Percentiles rank a stretch among this genome's conserved stretches.
Evolutionary conservation across 2,888 invertebrate species (phyloP).

Genomic region (Zele albiditarsus): DNA sequence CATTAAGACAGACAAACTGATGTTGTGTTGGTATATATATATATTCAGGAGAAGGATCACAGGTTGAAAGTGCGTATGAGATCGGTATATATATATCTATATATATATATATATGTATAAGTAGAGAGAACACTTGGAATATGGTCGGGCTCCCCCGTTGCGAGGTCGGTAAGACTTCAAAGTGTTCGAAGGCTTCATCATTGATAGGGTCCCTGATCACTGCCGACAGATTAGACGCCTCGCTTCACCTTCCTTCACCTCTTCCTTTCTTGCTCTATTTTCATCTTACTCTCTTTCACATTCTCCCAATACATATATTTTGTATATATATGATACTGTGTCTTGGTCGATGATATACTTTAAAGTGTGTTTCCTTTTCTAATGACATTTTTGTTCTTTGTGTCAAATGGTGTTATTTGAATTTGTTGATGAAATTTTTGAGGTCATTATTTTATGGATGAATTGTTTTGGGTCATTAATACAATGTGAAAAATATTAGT

Average conservation of each 20-base stretch:
- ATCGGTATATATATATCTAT: conserved; percentile 45
- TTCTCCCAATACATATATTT: conserved; percentile 21
- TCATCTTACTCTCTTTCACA: conserved; percentile 17
- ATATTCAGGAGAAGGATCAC: conserved; percentile 60
- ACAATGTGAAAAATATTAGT: no score
- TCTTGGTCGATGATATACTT: background rate
- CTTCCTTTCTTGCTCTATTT: conserved; percentile 40
- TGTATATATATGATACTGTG: conserved; percentile 25
- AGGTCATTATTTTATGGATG: no score
- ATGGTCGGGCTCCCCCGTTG: conserved; percentile 64
- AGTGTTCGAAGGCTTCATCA: conserved; percentile 70
- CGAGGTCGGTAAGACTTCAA: conserved; percentile 68
- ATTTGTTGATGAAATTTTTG: no score
- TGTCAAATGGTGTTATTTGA: background rate
- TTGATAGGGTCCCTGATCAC: conserved; percentile 70
- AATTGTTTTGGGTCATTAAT: no score
- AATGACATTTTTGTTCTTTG: background rate
- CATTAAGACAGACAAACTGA: conserved; percentile 63
- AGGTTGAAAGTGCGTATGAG: conserved; percentile 50
- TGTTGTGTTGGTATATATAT: conserved; percentile 32
- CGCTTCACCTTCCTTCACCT: conserved; percentile 56
- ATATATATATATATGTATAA: background rate
- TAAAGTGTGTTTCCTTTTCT: background rate
- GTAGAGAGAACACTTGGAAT: conserved; percentile 37
- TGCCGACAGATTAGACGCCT: conserved; percentile 71